Base-by-base conservation (phyloP, 1,140 invertebrate species). In the Lepidotrigona ventralis region DNA sequence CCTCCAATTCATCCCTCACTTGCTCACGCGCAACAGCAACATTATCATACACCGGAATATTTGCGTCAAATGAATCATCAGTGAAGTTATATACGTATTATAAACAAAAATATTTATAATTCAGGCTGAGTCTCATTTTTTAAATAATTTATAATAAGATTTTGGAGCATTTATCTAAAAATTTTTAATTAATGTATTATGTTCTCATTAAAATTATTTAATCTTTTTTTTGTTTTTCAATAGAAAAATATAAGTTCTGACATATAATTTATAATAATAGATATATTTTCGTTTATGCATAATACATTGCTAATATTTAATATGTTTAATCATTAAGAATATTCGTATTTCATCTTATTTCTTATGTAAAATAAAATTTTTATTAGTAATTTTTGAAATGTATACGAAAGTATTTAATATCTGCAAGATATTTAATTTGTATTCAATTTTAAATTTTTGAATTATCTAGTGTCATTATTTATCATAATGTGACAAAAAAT, bases 1-100 rank as follows among this genome's bases (percentile, higher is more conserved):
- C 98, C 98, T 33, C 99, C 97, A 17, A 96, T 98, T 90, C 98
- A 97, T 95, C 97, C 96, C 56, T 96, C 96, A 0, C 90, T 96
- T 33, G 95, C 96, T 74, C 95, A 95, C 63, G 90, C 92, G 53
- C 94, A 93, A 87, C 93, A 90, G 86, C 94, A 96, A 76, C 95
- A 96, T 90, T 96, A 96, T 92, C 95, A 96, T 86, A 95, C 95
- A 26, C 95, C 95, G 6, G 95, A 96, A 90, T 95, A 95, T 90
- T 91, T 95, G 63, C 92, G 95, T 86, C 95, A 95, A 89, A 91
- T 94, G 15, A 94, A 94, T 90, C 93, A 94, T 88, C 91, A 91
- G 84, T 88, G 64, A 87, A 82, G 29, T 71, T 86, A 76, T 63
- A 70, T 68, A 33, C 11, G 9, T 33, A 39, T 29, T 66, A 39